A percentile compares a stretch with the other conserved stretches of the same genome.
Evolutionary conservation across 1,140 invertebrate species (phyloP).

Genomic region (Heliconius melpomene): DNA sequence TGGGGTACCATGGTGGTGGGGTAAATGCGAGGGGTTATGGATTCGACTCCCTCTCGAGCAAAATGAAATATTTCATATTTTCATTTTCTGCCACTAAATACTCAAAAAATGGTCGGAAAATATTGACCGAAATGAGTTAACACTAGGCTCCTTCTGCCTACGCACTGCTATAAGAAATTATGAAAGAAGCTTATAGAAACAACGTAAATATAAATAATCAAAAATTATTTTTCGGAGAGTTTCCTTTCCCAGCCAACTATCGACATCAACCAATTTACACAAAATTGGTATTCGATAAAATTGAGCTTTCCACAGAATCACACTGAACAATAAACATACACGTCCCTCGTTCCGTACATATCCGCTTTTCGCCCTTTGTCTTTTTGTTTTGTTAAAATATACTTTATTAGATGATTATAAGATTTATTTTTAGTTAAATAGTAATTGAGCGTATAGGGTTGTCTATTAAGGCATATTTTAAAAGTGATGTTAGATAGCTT

Average conservation of each 20-base stretch:
- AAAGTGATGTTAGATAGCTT: too few species aligned
- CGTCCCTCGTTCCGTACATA: neutral
- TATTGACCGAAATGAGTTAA: too few species aligned
- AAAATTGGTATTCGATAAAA: neutral
- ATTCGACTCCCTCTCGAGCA: too few species aligned
- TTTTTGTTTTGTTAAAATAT: neutral
- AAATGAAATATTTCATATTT: too few species aligned
- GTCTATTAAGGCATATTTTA: neutral
- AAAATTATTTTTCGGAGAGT: neutral
- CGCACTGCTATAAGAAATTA: too few species aligned
- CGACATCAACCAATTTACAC: neutral
- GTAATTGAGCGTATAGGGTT: neutral
- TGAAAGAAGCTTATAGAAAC: too few species aligned
- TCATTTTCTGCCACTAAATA: too few species aligned
- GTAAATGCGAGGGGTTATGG: too few species aligned
- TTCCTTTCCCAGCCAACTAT: neutral
- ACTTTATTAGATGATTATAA: neutral
- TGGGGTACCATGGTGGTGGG: too few species aligned
- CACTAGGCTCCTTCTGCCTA: too few species aligned
- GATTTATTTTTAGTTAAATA: neutral
- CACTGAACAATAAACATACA: constrained; percentile 1
- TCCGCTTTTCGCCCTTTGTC: neutral
- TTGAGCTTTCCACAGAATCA: constrained; percentile 1
- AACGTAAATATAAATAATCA: neutral
- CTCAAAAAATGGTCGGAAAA: too few species aligned